Evolutionary conservation across 2,113 vertebrate genomes (phyloP), one percentile per base, ranked within the genome.

Genomic region (Progne subis): DNA sequence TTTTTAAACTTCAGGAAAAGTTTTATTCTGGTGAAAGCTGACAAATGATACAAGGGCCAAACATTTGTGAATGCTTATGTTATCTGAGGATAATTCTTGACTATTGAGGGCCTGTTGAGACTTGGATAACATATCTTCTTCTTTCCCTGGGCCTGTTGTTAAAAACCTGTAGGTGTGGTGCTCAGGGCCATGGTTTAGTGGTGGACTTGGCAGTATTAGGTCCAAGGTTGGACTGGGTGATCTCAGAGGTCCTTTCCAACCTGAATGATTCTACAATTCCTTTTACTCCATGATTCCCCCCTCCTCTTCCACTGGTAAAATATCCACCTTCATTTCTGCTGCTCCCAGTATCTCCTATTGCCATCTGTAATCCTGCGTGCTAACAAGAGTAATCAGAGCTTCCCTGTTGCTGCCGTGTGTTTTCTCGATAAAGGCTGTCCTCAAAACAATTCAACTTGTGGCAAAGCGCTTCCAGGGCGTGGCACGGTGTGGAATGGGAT

Each of bases 351-450:
- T 46, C 49, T 91, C 37, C 32, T 49, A 25, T 77, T 87, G 65
- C 67, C 43, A 84, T 5, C 74, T 1, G 1, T 57, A 87, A 76
- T 86, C 41, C 68, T 83, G 64, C 37, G 37, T 18, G 49, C 80
- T 86, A 88, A 93, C 92, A 91, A 88, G 92, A 90, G 88, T 34
- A 61, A 77, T 74, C 91, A 80, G 64, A 68, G 26, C 55, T 90
- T 92, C 74, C 53, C 53, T 46, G 47, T 52, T 68, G 56, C 52
- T 77, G 78, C 75, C 67, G 77, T 94, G 61, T 92, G 86, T 57
- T 87, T 96, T 94, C 71, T 72, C 25, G 1, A 52, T 86, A 63
- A 3, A 3, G 44, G 37, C 41, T 75, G 77, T 18, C 70, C 90
- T 81, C 25, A 37, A 91, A 86, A 68, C 64, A 83, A 56, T 77